A percentile compares a stretch with the other conserved stretches of the same genome.
These are phyloP conservation scores for Amphimedon queenslandica DNA, from an alignment of 37 sponge, comb jelly and placozoan species.

Conservation along the genomic window DNA sequence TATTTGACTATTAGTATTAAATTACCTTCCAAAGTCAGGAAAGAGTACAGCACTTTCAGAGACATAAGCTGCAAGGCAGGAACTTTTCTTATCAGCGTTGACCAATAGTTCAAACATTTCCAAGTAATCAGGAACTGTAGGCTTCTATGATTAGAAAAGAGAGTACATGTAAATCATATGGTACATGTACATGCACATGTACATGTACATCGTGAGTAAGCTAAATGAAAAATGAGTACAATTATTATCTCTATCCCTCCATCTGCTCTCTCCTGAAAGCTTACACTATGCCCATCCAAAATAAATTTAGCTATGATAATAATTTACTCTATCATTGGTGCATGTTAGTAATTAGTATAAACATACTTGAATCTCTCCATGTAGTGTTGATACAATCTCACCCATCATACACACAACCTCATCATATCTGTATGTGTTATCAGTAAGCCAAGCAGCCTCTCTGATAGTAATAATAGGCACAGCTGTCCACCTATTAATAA, in stretches of 20 bases:
- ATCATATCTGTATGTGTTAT: constrained; percentile 72
- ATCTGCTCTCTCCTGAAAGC: no score
- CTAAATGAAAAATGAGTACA: not conserved
- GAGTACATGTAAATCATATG: not conserved
- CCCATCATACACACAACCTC: constrained; percentile 85
- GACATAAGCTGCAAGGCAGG: constrained; percentile 54
- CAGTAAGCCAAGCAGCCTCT: constrained; percentile 86
- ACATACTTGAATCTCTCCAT: constrained; percentile 61
- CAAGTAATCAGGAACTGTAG: constrained; percentile 45
- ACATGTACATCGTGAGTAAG: not conserved
- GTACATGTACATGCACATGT: constrained; percentile 11
- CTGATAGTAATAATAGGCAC: constrained; percentile 54
- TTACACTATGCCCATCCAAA: no score
- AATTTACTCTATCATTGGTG: no score
- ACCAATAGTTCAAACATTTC: constrained; percentile 40
- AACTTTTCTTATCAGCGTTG: not conserved
- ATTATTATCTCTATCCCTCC: not conserved
- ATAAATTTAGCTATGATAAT: no score
- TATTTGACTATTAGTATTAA: not conserved
- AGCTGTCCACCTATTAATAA: constrained; percentile 53
- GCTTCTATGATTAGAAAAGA: constrained; percentile 19
- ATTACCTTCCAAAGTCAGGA: constrained; percentile 35
- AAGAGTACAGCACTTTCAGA: constrained; percentile 65
- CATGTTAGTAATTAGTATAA: no score
- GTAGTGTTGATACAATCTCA: constrained; percentile 50